phyloP scores from a whole-genome alignment of 2,113 vertebrate genomes.

The Ibidorhyncha struthersii region DNA sequence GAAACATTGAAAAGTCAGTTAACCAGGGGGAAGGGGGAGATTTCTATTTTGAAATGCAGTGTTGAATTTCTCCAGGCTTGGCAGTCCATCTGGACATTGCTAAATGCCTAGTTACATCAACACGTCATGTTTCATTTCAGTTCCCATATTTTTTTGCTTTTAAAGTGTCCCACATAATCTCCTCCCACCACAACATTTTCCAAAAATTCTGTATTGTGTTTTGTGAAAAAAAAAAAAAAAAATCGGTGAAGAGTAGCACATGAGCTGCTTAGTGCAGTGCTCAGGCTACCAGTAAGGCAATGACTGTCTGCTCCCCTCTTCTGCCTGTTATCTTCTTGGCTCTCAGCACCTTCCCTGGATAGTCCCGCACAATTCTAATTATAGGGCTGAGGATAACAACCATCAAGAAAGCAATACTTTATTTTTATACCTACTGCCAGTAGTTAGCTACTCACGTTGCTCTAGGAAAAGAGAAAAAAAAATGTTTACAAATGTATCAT shows the following conservation, averaged over 20 bases:
- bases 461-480: not conserved
- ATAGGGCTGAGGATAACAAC: not conserved
- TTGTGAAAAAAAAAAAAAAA: too few species aligned
- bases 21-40: not conserved
- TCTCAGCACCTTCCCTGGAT: not conserved
- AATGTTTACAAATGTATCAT: conserved; percentile 57
- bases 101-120: not conserved
- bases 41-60: not conserved
- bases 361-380: conserved; percentile 19
- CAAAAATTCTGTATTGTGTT: not conserved
- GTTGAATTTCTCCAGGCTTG: not conserved
- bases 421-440: conserved; percentile 29
- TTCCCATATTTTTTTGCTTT: not conserved
- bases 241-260: not conserved
- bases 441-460: not conserved
- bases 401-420: conserved; percentile 9
- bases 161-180: not conserved
- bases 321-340: not conserved
- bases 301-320: not conserved
- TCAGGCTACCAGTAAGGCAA: not conserved
- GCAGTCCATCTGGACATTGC: not conserved
- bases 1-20: not conserved
- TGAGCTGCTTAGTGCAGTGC: not conserved
- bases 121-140: not conserved
- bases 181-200: not conserved